Evolutionary conservation across 2,797 vertebrate species (phyloP).

Genomic region (Protonibea diacanthus): DNA sequence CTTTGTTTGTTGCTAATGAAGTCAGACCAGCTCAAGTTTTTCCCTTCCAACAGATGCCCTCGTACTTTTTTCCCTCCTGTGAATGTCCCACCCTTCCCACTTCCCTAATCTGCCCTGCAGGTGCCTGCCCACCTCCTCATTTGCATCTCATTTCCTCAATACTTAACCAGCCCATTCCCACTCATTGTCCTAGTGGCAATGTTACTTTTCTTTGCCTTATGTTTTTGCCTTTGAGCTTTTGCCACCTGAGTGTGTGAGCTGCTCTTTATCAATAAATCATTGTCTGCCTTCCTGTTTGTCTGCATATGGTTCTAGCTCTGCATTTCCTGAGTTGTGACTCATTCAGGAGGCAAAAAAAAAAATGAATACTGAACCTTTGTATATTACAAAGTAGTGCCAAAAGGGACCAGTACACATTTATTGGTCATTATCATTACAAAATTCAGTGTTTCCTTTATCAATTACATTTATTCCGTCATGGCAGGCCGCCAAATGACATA

Average conservation of each 20-base stretch:
- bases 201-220: no score
- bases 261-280: no score
- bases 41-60: no score
- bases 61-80: background rate
- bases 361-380: background rate
- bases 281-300: background rate
- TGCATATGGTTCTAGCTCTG: background rate
- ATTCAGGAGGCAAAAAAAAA: background rate
- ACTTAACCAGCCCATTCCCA: no score
- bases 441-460: background rate
- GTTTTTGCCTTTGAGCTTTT: background rate
- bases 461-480: background rate
- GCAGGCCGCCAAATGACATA: background rate
- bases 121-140: background rate
- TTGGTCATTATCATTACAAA: background rate
- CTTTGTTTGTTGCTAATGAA: background rate
- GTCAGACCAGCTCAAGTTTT: background rate
- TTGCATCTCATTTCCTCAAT: background rate
- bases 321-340: background rate
- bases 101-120: no score
- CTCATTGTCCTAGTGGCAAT: no score
- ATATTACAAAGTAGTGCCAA: background rate
- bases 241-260: no score
- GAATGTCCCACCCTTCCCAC: background rate
- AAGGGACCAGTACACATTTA: background rate